Evolutionary conservation across 2,113 vertebrate genomes (phyloP), one percentile per base, ranked within the genome.

Genomic region (Larimichthys polyactis): DNA sequence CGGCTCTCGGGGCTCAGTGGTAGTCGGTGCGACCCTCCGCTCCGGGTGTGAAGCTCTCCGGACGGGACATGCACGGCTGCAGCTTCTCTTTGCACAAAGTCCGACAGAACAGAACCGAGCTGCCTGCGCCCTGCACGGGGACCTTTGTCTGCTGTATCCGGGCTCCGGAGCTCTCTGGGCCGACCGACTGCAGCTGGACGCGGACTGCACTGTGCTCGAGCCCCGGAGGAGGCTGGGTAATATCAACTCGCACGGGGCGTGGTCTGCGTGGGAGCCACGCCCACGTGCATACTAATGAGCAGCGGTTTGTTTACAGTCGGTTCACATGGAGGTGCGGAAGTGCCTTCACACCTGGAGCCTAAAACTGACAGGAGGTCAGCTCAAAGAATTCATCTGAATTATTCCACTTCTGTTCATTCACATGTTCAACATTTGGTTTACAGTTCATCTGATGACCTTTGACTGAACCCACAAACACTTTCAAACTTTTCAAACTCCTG

Each of bases 161-260:
- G 68, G 0, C 24, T 8, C 15, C 22, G 6, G 2, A 0, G 43
- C 19, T 3, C 4, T 9, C 15, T 17, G 15, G 36, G 2, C 43
- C 11, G 32, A 4, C 10, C 15, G 67, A 8, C 12, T 17, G 76
- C 64, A 63, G 67, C 80, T 27, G 64, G 20, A 62, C 60, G 17
- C 22, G 70, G 65, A 51, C 29, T 7, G 63, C 57, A 20, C 32
- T 74, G 2, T 44, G 44, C 40, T 84, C 89, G 85, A 90, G 11
- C 11, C 24, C 89, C 87, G 91, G 92, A 91, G 93, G 92, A 92
- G 92, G 16, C 0, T 20, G 64, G 51, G 95, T 91, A 95, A 97
- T 97, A 97, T 96, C 95, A 94, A 96, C 93, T 85, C 88, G 49
- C 17, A 11, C 2, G 43, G 87, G 71, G 83, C 20, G 87, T n/a